Percentiles rank a stretch among this genome's conserved stretches.
These are phyloP conservation scores for Anarrhichthys ocellatus DNA, from an alignment of 2,113 vertebrate species.

Conservation along the genomic window DNA sequence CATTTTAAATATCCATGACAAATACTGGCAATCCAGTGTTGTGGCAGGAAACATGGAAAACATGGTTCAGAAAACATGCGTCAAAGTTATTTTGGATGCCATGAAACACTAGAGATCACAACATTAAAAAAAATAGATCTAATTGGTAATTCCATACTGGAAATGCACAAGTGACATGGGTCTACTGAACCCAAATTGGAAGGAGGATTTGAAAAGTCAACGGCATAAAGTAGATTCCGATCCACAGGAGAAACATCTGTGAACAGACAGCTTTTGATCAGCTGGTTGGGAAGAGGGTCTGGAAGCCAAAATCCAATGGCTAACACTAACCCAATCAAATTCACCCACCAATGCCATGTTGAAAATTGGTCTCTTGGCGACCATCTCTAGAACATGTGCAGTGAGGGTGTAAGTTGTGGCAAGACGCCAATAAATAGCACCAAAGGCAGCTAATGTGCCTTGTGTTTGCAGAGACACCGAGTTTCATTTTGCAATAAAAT, in stretches of 20 bases:
- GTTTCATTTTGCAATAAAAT: slow-evolving; percentile 10
- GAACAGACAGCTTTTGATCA: neutral
- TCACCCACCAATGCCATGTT: neutral
- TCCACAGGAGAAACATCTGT: neutral
- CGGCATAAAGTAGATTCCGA: neutral
- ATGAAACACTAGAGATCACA: slow-evolving; percentile 11
- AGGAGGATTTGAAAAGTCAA: slow-evolving; percentile 5
- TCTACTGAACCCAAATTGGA: neutral
- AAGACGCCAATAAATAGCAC: neutral
- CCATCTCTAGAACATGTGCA: neutral
- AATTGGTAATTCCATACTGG: neutral
- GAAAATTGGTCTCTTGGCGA: too few relatives aligned
- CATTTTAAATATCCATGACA: slow-evolving; percentile 20
- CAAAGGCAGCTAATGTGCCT: neutral
- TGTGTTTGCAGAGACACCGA: neutral
- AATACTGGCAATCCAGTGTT: neutral
- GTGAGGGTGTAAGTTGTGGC: neutral
- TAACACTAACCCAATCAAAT: neutral
- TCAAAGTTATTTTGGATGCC: neutral
- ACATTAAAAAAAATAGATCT: neutral
- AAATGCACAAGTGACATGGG: neutral
- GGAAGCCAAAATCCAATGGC: neutral
- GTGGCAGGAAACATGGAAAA: neutral
- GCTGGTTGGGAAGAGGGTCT: neutral
- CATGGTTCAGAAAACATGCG: neutral